Percentiles rank a stretch among this genome's conserved stretches.
Evolutionary conservation across 2,113 vertebrate genomes (phyloP).

Genomic region (Sturnira hondurensis): DNA sequence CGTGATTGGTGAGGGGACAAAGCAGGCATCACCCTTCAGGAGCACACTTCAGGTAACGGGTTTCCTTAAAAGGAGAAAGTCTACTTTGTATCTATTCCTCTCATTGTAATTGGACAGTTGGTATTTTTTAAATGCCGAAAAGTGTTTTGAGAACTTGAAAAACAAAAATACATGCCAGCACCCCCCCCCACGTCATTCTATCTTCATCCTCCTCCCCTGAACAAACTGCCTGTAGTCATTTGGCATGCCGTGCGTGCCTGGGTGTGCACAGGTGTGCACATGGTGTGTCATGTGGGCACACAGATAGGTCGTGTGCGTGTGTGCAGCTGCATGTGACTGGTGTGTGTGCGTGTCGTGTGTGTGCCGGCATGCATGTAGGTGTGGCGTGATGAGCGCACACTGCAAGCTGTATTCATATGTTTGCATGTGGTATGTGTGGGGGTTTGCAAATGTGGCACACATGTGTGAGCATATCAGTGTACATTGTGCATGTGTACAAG

Average conservation of each 20-base stretch:
- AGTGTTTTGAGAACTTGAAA: background rate
- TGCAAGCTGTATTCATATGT: too few species aligned
- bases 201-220: background rate
- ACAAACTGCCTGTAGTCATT: background rate
- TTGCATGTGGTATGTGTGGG: fast-evolving
- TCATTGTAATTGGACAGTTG: background rate
- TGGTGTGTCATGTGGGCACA: fast-evolving
- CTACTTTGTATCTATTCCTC: fast-evolving
- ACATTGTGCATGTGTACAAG: background rate
- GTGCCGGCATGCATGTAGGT: too few species aligned
- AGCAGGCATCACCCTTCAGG: background rate
- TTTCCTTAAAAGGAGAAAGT: too few species aligned
- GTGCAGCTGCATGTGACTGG: fast-evolving
- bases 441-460: background rate
- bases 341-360: background rate
- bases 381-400: background rate
- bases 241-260: fast-evolving
- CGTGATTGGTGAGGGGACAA: fast-evolving
- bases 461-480: background rate
- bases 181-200: too few species aligned
- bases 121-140: background rate
- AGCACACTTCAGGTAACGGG: fast-evolving
- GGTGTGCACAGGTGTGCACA: background rate
- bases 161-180: background rate
- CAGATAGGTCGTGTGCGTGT: fast-evolving